Evolutionary conservation across 2,888 invertebrate genomes (phyloP).

Genomic region (Chironomus tentans): DNA sequence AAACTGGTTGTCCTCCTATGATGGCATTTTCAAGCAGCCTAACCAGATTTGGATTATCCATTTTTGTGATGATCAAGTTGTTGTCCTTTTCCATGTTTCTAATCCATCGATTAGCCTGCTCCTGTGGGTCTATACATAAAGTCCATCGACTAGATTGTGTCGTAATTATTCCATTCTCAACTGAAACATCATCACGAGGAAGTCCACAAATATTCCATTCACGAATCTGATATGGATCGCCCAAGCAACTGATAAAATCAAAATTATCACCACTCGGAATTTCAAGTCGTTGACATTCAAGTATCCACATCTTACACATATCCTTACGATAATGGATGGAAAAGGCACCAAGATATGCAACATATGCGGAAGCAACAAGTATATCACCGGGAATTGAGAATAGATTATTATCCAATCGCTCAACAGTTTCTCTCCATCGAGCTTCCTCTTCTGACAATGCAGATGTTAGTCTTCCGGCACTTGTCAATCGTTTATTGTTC

Average conservation of each 20-base stretch:
- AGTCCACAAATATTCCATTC: conserved; percentile 84
- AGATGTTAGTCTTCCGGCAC: conserved; percentile 76
- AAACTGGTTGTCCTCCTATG: conserved; percentile 72
- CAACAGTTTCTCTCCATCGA: conserved; percentile 70
- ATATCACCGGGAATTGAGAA: conserved; percentile 76
- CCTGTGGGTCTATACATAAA: conserved; percentile 90
- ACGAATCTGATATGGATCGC: conserved; percentile 78
- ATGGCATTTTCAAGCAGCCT: conserved; percentile 72
- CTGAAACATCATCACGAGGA: conserved; percentile 78
- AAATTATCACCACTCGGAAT: conserved; percentile 65
- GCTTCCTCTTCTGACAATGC: conserved; percentile 80
- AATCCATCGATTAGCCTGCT: conserved; percentile 89
- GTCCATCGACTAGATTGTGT: conserved; percentile 77
- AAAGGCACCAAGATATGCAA: conserved; percentile 89
- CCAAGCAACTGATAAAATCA: conserved; percentile 59
- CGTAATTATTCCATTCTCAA: conserved; percentile 87
- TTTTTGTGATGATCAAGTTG: conserved; percentile 65
- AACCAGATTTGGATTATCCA: conserved; percentile 67
- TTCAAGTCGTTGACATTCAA: conserved; percentile 51
- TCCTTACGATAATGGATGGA: conserved; percentile 62
- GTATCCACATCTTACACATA: conserved; percentile 59
- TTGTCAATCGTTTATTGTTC: conserved; percentile 65
- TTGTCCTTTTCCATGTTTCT: conserved; percentile 74
- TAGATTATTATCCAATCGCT: conserved; percentile 53
- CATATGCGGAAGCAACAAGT: conserved; percentile 73